Evolutionary conservation across 2,797 vertebrate genomes (phyloP).

Genomic region (Pempheris klunzingeri): DNA sequence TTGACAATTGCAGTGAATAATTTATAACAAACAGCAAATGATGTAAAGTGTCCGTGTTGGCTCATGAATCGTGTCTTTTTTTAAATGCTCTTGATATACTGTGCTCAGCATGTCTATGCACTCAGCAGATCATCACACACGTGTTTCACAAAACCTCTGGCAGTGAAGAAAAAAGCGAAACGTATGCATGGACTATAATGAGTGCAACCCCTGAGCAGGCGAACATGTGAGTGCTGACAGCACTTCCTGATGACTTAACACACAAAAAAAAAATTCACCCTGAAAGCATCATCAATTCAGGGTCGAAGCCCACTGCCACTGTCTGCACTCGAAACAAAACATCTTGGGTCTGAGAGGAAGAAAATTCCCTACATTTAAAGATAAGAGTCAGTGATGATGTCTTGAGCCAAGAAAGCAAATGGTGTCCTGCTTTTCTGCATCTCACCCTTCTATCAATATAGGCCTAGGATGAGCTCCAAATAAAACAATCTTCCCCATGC

Average conservation of each 20-base stretch:
- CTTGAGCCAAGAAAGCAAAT: conserved; percentile 56
- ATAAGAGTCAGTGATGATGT: conserved; percentile 57
- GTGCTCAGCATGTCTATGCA: conserved; percentile 31
- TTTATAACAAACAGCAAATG: conserved; percentile 30
- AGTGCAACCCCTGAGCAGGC: conserved; percentile 38
- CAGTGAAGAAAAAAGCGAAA: conserved; percentile 34
- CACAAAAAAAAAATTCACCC: conserved; percentile 15
- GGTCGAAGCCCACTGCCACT: conserved; percentile 7
- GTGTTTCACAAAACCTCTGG: conserved; percentile 28
- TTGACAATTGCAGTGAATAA: conserved; percentile 48
- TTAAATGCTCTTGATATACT: conserved; percentile 33
- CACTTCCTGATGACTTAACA: conserved; percentile 32
- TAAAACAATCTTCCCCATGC: conserved; percentile 79
- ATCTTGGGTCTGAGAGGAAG: conserved; percentile 27
- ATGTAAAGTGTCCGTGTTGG: conserved; percentile 21
- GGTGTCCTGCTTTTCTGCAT: conserved; percentile 50
- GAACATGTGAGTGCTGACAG: conserved; percentile 41
- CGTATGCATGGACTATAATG: conserved; percentile 16
- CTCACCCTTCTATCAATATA: conserved; percentile 70
- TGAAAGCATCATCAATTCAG: conserved; percentile 31
- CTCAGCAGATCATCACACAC: conserved; percentile 41
- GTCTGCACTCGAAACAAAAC: conserved; percentile 19
- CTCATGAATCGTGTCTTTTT: conserved; percentile 25
- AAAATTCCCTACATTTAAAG: conserved; percentile 48
- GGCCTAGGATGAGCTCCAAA: conserved; percentile 82